These are phyloP conservation scores for Dinocampus coccinellae DNA, from an alignment of 2,888 invertebrate species.

Conservation along the genomic window DNA sequence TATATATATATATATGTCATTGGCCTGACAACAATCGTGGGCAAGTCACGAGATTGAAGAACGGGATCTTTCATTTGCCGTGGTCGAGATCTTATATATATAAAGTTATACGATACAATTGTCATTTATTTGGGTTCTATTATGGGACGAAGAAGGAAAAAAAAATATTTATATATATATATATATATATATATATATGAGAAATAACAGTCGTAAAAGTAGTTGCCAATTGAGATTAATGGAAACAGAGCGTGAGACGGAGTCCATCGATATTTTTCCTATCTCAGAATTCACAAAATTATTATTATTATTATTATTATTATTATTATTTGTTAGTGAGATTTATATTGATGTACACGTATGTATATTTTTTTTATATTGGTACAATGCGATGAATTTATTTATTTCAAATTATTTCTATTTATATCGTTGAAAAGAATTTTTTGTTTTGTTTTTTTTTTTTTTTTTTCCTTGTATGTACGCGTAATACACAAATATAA, in stretches of 20 bases:
- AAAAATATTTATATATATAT: too few species aligned
- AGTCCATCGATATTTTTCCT: conserved; percentile 9
- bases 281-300: too few species aligned
- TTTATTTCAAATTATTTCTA: not conserved
- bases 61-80: conserved; percentile 32
- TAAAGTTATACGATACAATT: not conserved
- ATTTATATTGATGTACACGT: not conserved
- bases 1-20: conserved; percentile 14
- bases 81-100: not conserved
- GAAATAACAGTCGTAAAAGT: not conserved
- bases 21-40: conserved; percentile 24
- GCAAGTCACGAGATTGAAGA: conserved; percentile 30
- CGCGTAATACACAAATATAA: not conserved
- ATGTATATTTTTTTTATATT: too few species aligned
- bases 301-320: not conserved
- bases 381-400: conserved; percentile 23
- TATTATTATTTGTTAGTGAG: conserved; percentile 3
- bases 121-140: not conserved
- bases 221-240: conserved; percentile 52
- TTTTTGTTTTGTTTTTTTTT: too few species aligned
- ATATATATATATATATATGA: not conserved
- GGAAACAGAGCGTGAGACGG: conserved; percentile 43
- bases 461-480: too few species aligned
- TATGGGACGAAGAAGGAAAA: not conserved
- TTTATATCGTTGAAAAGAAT: too few species aligned